phyloP scores from a whole-genome alignment of 2,888 invertebrate genomes.

The Dasypolia templi region DNA sequence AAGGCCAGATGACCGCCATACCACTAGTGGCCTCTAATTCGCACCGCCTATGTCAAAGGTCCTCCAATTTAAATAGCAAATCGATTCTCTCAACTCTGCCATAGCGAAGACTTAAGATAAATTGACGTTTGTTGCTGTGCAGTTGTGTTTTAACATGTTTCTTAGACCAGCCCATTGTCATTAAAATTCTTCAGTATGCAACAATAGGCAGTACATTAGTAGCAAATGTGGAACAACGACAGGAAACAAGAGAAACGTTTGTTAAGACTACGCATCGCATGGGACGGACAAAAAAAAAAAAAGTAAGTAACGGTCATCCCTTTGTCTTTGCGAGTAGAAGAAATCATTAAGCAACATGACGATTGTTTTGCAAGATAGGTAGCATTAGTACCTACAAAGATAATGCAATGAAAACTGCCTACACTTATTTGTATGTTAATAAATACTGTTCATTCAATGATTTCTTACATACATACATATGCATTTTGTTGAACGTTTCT shows the following conservation, averaged over 20 bases:
- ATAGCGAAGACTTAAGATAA: constrained; percentile 32
- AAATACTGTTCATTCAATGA: constrained; percentile 56
- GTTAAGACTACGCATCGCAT: constrained; percentile 76
- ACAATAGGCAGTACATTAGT: constrained; percentile 75
- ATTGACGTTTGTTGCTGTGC: constrained; percentile 41
- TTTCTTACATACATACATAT: constrained; percentile 47
- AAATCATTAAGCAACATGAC: constrained; percentile 75
- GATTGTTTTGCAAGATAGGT: constrained; percentile 75
- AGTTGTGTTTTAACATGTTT: constrained; percentile 60
- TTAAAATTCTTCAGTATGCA: constrained; percentile 68
- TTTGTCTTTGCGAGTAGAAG: constrained; percentile 78
- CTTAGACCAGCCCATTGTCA: constrained; percentile 58
- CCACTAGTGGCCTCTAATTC: constrained; percentile 47
- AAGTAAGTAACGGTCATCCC: constrained; percentile 78
- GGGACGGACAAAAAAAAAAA: constrained; percentile 78
- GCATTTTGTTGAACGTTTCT: constrained; percentile 38
- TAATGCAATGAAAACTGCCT: constrained; percentile 63
- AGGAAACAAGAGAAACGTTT: constrained; percentile 79
- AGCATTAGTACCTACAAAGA: constrained; percentile 26
- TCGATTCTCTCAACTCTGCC: constrained; percentile 33
- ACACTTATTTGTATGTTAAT: constrained; percentile 60
- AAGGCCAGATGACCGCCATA: constrained; percentile 38
- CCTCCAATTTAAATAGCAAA: constrained; percentile 45
- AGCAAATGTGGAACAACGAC: constrained; percentile 77
- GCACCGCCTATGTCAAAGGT: constrained; percentile 41